phyloP scores from a whole-genome alignment of 37 sponge, comb jelly and placozoan genomes.

The Halisarca cf. caerulea region DNA sequence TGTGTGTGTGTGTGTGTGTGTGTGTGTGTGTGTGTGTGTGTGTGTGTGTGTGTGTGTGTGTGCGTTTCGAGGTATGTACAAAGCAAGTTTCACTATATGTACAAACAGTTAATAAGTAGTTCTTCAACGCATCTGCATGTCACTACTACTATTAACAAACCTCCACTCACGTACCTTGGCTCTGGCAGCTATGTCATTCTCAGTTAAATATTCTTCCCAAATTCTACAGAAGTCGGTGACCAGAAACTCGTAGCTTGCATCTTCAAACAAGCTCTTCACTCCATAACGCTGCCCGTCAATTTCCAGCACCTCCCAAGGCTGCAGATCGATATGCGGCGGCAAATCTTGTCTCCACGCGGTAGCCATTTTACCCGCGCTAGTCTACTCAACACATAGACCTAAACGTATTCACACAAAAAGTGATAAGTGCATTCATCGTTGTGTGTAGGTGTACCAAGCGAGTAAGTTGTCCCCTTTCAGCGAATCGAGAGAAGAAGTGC shows the following conservation, averaged over 20 bases:
- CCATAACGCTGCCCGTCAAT: constrained; percentile 26
- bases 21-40: neutral
- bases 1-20: neutral
- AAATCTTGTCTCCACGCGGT: constrained; percentile 27
- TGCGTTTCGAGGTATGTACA: no score
- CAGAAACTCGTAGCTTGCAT: constrained; percentile 52
- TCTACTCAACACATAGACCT: no score
- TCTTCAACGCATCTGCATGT: no score
- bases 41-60: neutral
- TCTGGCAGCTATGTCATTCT: constrained; percentile 1
- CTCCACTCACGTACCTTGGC: no score
- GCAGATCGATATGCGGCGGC: constrained; percentile 22
- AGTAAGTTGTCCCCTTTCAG: no score
- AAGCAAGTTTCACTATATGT: no score
- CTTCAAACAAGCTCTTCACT: constrained; percentile 52
- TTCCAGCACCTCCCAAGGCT: constrained; percentile 47
- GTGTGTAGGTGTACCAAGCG: neutral
- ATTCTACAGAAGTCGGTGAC: constrained; percentile 24
- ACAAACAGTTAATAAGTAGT: no score
- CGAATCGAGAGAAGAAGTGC: no score
- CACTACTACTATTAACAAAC: no score
- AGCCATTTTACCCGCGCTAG: constrained; percentile 28
- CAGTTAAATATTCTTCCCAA: constrained; percentile 52
- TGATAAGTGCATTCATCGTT: neutral
- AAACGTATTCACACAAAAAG: neutral